A percentile compares a stretch with the other conserved stretches of the same genome.
phyloP scores from a whole-genome alignment of 1,140 invertebrate genomes.

The Heliothis virescens region DNA sequence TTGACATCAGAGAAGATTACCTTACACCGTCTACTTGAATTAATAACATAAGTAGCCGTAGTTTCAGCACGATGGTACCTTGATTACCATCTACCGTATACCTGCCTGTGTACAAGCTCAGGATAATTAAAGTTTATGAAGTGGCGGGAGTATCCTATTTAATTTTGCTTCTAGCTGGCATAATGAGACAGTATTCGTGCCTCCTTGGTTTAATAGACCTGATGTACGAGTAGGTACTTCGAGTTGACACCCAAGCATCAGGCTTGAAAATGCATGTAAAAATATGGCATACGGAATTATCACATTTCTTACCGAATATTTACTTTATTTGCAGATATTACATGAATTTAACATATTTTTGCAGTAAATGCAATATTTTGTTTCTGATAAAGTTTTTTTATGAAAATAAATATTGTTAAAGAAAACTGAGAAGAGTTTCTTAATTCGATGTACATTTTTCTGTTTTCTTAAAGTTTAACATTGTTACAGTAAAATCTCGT shows the following conservation, averaged over 20 bases:
- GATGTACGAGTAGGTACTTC: background rate
- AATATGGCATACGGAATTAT: too few relatives aligned
- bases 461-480: too few relatives aligned
- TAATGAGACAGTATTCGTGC: background rate
- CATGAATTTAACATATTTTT: too few relatives aligned
- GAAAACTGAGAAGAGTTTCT: too few relatives aligned
- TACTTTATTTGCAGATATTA: too few relatives aligned
- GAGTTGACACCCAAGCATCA: background rate
- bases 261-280: background rate
- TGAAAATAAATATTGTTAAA: too few relatives aligned
- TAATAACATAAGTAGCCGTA: constrained; percentile 9
- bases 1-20: constrained; percentile 3
- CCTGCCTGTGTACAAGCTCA: constrained; percentile 12
- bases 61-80: constrained; percentile 1
- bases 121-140: constrained; percentile 40
- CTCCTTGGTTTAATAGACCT: background rate
- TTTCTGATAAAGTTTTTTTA: too few relatives aligned
- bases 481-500: background rate
- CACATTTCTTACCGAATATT: too few relatives aligned
- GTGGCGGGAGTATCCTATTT: constrained; percentile 29
- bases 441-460: too few relatives aligned
- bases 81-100: background rate
- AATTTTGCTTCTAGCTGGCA: constrained; percentile 5
- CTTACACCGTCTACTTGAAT: background rate
- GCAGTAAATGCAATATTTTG: too few relatives aligned